These are phyloP conservation scores for Mythimna pallens DNA, from an alignment of 2,888 invertebrate species.

Conservation along the genomic window DNA sequence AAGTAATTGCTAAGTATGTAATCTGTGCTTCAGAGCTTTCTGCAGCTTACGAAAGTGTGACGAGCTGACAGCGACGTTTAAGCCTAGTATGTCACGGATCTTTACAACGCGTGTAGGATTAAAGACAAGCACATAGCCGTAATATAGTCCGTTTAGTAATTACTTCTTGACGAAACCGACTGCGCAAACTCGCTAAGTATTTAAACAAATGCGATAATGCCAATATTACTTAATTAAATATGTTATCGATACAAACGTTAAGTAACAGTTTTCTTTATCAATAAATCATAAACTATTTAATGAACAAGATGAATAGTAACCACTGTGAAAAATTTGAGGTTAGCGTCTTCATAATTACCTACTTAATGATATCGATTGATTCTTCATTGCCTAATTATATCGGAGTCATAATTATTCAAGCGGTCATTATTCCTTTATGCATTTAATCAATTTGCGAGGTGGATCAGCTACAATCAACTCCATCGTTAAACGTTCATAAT, in stretches of 20 bases:
- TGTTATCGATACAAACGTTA: constrained; percentile 3
- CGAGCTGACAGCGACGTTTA: constrained; percentile 21
- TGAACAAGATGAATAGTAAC: constrained; percentile 3
- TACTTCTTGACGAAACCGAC: constrained; percentile 18
- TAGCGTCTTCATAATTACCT: constrained; percentile 27
- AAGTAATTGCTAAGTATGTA: constrained; percentile 21
- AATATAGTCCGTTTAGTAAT: constrained; percentile 1
- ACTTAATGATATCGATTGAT: constrained; percentile 40
- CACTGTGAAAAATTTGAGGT: constrained; percentile 19
- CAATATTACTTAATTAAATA: constrained; percentile 20
- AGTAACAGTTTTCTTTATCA: constrained; percentile 22
- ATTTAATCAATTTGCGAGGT: constrained; percentile 52
- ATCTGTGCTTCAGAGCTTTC: constrained; percentile 41
- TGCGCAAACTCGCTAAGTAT: constrained; percentile 14
- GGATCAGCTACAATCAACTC: constrained; percentile 37
- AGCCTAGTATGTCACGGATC: constrained; percentile 25
- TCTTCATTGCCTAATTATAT: constrained; percentile 46
- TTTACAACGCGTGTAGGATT: constrained; percentile 35
- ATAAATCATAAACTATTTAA: constrained; percentile 20
- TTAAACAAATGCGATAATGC: constrained; percentile 11
- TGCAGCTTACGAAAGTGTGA: constrained; percentile 33
- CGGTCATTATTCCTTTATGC: constrained; percentile 33
- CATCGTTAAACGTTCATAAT: constrained; percentile 46
- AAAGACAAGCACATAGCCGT: constrained; percentile 12
- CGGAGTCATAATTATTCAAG: constrained; percentile 35